phyloP scores from a whole-genome alignment of 2,888 invertebrate species.

The Sycophila texana region DNA sequence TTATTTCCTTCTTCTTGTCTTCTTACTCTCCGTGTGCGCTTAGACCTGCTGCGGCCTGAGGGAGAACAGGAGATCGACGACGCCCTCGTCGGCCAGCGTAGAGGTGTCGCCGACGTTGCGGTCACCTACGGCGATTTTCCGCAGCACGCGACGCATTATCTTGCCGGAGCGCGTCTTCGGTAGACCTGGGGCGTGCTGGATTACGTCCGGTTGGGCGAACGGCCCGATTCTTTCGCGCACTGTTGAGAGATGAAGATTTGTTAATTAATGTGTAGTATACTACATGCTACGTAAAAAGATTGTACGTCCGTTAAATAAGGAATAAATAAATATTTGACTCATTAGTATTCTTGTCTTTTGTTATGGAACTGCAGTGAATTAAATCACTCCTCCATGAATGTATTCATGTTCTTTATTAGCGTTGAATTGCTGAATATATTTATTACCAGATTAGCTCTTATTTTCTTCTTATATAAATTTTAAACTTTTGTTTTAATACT shows the following conservation, averaged over 20 bases:
- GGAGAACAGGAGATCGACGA: slow-evolving; percentile 88
- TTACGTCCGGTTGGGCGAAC: slow-evolving; percentile 95
- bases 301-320: too few relatives aligned
- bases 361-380: neutral
- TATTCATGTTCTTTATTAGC: neutral
- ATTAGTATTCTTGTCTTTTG: too few relatives aligned
- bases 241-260: slow-evolving; percentile 63
- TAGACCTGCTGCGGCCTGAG: slow-evolving; percentile 79
- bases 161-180: slow-evolving; percentile 99
- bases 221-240: slow-evolving; percentile 96
- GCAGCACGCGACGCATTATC: slow-evolving; percentile 96
- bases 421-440: too few relatives aligned
- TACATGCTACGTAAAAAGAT: neutral
- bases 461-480: too few relatives aligned
- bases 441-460: too few relatives aligned
- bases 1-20: too few relatives aligned
- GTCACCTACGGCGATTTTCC: slow-evolving; percentile 95
- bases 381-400: neutral
- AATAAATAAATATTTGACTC: too few relatives aligned
- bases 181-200: slow-evolving; percentile 94
- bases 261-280: slow-evolving; percentile 4
- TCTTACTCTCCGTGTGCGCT: neutral
- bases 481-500: too few relatives aligned
- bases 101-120: slow-evolving; percentile 93
- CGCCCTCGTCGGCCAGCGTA: slow-evolving; percentile 94